These are phyloP conservation scores for Hemicordylus capensis DNA, from an alignment of 2,113 vertebrate species.

Conservation along the genomic window DNA sequence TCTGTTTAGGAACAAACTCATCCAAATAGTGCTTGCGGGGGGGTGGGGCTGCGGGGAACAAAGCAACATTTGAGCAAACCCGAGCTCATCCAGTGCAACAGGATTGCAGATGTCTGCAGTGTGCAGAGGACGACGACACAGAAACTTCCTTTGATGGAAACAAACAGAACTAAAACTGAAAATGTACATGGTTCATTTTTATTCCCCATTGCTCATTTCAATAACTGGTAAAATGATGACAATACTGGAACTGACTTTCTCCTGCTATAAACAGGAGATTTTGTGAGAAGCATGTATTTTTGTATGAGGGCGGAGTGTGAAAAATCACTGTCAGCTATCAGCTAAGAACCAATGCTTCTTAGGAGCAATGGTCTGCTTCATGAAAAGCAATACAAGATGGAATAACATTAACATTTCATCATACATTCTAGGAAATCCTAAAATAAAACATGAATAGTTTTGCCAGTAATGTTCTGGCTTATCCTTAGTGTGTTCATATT, in stretches of 20 bases:
- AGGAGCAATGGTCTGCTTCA: neutral
- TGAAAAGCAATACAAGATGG: neutral
- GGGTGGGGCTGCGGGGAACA: neutral
- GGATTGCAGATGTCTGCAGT: conserved; percentile 22
- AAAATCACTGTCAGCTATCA: conserved; percentile 6
- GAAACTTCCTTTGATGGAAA: neutral
- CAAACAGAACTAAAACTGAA: neutral
- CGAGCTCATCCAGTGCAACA: neutral
- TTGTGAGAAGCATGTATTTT: neutral
- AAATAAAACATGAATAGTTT: conserved; percentile 10
- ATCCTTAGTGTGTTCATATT: neutral
- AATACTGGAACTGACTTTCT: neutral
- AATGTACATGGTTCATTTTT: neutral
- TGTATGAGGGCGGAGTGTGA: neutral
- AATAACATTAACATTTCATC: neutral
- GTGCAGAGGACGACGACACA: too few relatives aligned
- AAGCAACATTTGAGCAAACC: neutral
- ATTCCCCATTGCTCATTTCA: neutral
- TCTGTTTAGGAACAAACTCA: neutral
- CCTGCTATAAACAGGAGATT: neutral
- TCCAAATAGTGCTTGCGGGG: conserved; percentile 20
- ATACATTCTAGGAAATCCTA: neutral
- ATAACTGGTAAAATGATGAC: neutral
- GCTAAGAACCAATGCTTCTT: neutral
- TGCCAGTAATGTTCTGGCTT: neutral